Evolutionary conservation across 2,797 vertebrate species (phyloP).

Genomic region (Onychomys torridus): DNA sequence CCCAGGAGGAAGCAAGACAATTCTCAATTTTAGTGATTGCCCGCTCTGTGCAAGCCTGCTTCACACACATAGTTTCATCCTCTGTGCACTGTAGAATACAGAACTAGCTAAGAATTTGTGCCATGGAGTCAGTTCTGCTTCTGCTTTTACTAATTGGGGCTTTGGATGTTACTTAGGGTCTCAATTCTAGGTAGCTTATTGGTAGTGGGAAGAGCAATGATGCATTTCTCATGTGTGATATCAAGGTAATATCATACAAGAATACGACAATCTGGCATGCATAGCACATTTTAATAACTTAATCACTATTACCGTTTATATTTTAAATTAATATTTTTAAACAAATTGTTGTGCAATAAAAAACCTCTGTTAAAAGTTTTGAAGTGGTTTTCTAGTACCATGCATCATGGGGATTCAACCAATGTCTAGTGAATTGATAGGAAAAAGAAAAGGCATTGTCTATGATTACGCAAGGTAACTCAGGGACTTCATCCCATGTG

Average conservation of each 20-base stretch:
- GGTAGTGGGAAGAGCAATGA: neutral
- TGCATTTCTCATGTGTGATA: neutral
- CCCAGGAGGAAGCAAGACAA: neutral
- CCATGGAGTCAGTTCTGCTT: neutral
- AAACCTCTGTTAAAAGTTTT: neutral
- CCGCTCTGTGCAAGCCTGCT: too few relatives aligned
- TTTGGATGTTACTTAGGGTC: neutral
- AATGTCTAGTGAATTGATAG: neutral
- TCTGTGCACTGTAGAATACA: accelerated
- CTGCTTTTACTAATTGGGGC: neutral
- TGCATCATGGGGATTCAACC: neutral
- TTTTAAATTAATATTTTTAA: neutral
- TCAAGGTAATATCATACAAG: neutral
- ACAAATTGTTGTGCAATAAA: neutral
- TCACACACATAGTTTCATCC: neutral
- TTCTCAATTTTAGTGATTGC: neutral
- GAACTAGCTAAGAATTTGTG: neutral
- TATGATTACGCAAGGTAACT: neutral
- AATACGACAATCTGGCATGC: neutral
- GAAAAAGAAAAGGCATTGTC: neutral
- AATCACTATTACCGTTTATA: neutral
- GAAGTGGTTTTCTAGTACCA: neutral
- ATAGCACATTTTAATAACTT: neutral
- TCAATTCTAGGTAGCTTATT: neutral
- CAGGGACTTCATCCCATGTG: neutral